Percentiles rank a stretch among this genome's conserved stretches.
phyloP scores from a whole-genome alignment of 2,113 vertebrate genomes.

The Hemicordylus capensis region DNA sequence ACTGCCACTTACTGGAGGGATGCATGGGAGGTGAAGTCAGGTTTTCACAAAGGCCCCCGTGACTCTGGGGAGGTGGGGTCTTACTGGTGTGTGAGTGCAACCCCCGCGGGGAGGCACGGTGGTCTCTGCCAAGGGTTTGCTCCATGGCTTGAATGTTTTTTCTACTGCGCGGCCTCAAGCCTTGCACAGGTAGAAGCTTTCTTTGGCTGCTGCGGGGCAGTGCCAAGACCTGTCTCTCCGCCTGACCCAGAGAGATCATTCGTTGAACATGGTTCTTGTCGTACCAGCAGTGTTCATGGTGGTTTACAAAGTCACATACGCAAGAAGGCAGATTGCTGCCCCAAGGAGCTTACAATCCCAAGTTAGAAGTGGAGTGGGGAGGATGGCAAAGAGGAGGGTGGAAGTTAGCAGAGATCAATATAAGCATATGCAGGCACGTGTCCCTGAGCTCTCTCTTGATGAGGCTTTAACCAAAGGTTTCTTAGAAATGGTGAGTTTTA shows the following conservation, averaged over 20 bases:
- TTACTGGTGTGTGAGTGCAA: background rate
- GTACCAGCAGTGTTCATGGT: background rate
- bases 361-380: background rate
- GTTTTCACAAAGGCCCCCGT: background rate
- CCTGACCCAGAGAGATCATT: background rate
- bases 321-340: background rate
- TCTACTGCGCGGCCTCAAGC: background rate
- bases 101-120: background rate
- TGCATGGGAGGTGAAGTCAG: background rate
- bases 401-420: background rate
- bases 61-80: background rate
- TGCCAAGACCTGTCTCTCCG: background rate
- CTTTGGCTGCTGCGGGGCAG: background rate
- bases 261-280: background rate
- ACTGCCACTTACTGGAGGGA: rapidly evolving
- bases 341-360: background rate
- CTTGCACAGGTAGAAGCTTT: background rate
- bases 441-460: background rate
- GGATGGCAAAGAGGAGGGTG: background rate
- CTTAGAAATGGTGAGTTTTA: background rate
- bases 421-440: background rate
- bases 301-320: background rate
- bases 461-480: background rate
- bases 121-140: background rate
- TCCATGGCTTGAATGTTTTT: background rate